Conservation (phyloP, 1,140 invertebrate species). For the Lasioglossum albipes region DNA sequence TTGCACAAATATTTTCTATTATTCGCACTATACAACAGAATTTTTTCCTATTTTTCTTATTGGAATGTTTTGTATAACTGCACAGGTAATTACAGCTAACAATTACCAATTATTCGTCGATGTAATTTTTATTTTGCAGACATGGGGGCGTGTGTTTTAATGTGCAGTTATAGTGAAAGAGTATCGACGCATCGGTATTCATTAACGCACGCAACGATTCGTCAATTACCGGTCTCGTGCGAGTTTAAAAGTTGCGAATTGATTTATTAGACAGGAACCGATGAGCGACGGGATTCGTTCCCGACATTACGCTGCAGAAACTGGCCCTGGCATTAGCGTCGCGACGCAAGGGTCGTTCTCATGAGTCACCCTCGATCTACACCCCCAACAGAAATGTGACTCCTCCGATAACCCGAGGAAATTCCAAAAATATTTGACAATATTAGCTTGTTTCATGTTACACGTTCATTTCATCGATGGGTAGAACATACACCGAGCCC, state of each 20-base stretch:
- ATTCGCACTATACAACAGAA: too few relatives aligned
- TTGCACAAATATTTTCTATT: too few relatives aligned
- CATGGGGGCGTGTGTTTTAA: too few relatives aligned
- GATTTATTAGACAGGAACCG: constrained; percentile 36
- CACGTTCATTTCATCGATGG: too few relatives aligned
- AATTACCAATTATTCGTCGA: too few relatives aligned
- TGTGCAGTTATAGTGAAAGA: too few relatives aligned
- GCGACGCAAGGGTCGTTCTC: constrained; percentile 3
- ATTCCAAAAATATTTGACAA: background rate
- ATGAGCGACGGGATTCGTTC: background rate
- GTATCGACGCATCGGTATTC: background rate
- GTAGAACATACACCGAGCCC: too few relatives aligned
- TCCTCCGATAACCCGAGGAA: background rate
- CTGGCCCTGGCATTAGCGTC: background rate
- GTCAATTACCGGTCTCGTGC: background rate
- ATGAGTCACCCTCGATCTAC: constrained; percentile 16
- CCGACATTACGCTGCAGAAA: constrained; percentile 32
- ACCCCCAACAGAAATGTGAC: background rate
- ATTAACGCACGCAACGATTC: background rate
- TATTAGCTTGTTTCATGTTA: background rate
- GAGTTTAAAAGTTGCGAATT: background rate
- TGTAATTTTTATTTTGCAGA: too few relatives aligned
- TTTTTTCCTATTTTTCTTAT: too few relatives aligned
- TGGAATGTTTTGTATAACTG: too few relatives aligned
- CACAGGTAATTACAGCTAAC: too few relatives aligned